Percentiles rank a stretch among this genome's conserved stretches.
These are phyloP conservation scores for Ennomos quercinarius DNA, from an alignment of 2,888 invertebrate species.

Conservation along the genomic window DNA sequence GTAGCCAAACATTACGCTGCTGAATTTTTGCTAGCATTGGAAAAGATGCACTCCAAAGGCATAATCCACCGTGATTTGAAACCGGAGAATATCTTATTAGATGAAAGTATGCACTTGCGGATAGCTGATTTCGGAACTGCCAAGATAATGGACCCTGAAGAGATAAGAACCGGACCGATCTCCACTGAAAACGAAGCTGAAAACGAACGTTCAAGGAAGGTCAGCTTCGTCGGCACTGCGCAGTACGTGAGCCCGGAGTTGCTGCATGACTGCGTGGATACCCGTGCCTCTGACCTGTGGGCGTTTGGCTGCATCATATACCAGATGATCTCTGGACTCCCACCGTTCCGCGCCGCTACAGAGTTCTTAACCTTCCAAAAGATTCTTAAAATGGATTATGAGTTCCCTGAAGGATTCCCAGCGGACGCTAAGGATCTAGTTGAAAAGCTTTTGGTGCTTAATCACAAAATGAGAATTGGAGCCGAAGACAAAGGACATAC, in stretches of 20 bases:
- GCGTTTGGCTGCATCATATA: constrained; percentile 98
- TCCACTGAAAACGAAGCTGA: constrained; percentile 64
- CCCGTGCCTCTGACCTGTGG: constrained; percentile 96
- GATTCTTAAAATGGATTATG: constrained; percentile 95
- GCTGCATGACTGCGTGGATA: constrained; percentile 91
- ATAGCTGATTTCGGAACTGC: constrained; percentile 99
- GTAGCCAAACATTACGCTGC: constrained; percentile 97
- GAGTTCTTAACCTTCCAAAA: constrained; percentile 99
- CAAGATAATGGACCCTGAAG: constrained; percentile 88
- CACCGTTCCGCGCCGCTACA: constrained; percentile 96
- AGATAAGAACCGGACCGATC: constrained; percentile 54
- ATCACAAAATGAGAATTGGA: constrained; percentile 93
- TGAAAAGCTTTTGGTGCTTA: constrained; percentile 92
- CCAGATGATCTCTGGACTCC: constrained; percentile 97
- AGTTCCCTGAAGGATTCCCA: constrained; percentile 96
- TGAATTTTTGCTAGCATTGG: constrained; percentile 96
- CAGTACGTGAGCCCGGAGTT: constrained; percentile 99
- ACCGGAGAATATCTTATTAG: constrained; percentile 98
- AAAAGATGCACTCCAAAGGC: constrained; percentile 94
- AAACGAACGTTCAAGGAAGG: constrained; percentile 86
- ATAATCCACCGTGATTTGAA: constrained; percentile 98
- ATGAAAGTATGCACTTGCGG: constrained; percentile 97
- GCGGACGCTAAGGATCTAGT: constrained; percentile 95
- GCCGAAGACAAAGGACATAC: constrained; percentile 88
- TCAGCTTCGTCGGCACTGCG: constrained; percentile 98